These are phyloP conservation scores for Burhinus oedicnemus DNA, from an alignment of 2,113 vertebrate species.

Conservation along the genomic window DNA sequence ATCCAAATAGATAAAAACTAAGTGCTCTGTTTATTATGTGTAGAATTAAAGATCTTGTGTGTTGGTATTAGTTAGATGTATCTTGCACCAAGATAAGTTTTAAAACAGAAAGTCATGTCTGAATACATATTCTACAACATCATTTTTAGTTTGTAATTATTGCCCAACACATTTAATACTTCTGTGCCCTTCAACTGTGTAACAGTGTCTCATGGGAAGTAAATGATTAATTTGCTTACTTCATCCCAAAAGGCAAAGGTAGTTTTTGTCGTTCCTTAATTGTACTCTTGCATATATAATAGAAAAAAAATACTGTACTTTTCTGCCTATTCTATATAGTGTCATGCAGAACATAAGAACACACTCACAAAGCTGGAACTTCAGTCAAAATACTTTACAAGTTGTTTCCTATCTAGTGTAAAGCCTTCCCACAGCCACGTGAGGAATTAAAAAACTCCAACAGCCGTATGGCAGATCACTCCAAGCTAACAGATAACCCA, in stretches of 20 bases:
- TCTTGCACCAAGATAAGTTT: not conserved
- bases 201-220: not conserved
- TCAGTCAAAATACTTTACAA: not conserved
- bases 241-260: conserved; percentile 19
- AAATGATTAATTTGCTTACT: conserved; percentile 12
- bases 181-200: not conserved
- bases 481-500: not conserved
- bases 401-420: not conserved
- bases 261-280: not conserved
- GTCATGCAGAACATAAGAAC: not conserved
- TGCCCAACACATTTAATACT: conserved; percentile 1
- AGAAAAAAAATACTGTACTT: not conserved
- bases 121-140: not conserved
- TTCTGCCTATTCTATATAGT: not conserved
- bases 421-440: not conserved
- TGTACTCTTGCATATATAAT: not conserved
- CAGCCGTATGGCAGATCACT: not conserved
- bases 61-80: not conserved
- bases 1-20: not conserved
- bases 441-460: not conserved
- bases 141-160: conserved; percentile 1
- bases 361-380: not conserved
- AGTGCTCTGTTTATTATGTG: not conserved
- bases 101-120: not conserved
- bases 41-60: not conserved